These are phyloP conservation scores for Cotesia typhae DNA, from an alignment of 1,140 invertebrate species.

Conservation along the genomic window DNA sequence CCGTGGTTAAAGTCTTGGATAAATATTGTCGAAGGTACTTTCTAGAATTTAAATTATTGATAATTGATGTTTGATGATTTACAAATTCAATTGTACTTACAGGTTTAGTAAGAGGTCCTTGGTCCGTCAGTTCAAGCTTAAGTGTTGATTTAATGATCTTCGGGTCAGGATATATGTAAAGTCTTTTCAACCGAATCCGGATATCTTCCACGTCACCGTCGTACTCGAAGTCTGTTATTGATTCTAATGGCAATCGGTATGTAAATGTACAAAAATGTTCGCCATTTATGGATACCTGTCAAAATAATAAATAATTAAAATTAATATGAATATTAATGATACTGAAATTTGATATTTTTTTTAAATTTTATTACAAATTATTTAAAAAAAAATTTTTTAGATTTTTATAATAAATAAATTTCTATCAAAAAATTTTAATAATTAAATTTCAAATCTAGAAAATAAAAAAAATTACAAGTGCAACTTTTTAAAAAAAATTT, in stretches of 20 bases:
- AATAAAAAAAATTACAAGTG: too few relatives aligned
- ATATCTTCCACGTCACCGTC: constrained; percentile 70
- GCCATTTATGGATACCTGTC: constrained; percentile 75
- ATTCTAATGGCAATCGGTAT: constrained; percentile 70
- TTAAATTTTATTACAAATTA: too few relatives aligned
- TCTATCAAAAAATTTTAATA: too few relatives aligned
- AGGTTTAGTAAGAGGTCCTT: constrained; percentile 48
- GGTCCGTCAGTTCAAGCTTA: constrained; percentile 49
- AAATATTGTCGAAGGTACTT: constrained; percentile 60
- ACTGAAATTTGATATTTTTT: too few relatives aligned
- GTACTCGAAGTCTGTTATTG: constrained; percentile 67
- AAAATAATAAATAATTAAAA: constrained; percentile 33
- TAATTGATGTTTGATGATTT: background rate
- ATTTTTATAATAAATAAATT: too few relatives aligned
- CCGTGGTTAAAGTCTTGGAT: constrained; percentile 64
- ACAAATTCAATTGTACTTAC: constrained; percentile 41
- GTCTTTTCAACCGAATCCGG: constrained; percentile 56
- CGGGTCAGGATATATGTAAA: constrained; percentile 65
- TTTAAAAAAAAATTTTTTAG: too few relatives aligned
- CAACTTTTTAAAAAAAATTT: too few relatives aligned
- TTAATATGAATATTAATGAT: background rate
- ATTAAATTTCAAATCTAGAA: too few relatives aligned
- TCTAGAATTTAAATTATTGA: constrained; percentile 47
- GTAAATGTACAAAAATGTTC: constrained; percentile 76
- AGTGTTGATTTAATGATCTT: constrained; percentile 50